Evolutionary conservation across 2,888 invertebrate genomes (phyloP), one percentile per base, ranked within the genome.

Genomic region (Stomorhina lunata): DNA sequence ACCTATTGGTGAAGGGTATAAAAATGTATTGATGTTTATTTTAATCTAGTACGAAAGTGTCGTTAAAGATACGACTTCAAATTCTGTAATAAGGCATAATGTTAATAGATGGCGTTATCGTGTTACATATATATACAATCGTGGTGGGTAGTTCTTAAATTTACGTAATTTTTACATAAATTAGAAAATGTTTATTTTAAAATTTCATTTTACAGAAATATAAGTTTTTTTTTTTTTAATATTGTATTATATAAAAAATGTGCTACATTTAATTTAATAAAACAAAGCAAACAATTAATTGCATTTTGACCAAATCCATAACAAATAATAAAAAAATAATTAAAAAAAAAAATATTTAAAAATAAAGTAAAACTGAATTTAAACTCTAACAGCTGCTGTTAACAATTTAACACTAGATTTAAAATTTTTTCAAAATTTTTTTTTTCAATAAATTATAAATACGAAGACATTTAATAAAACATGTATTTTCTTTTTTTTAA

Each of bases 251-350:
- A 43, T 43, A 17, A 43, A 53, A 4, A 55, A 40, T 66, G 57
- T 59, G 66, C 79, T 80, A 66, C 43, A 80, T 73, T 80, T 66
- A 59, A 73, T 68, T 32, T 75, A 43, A 43, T 50, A 79, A 79
- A 79, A 82, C 82, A 82, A 82, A 82, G 82, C 82, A 76, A 71
- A 79, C 79, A 79, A 75, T 82, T 82, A 82, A 82, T 82, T 82
- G 82, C 82, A 82, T 55, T 55, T 79, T 82, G 37, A 61, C 72
- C 71, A 78, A 43, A 78, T 77, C 37, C 71, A 78, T 53, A 80
- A 77, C 80, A 65, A 69, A 57, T 22, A 37, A 15, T 27, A 50
- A 68, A 69, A 17, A 75, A 48, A 50, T 37, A 17, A 66, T 71
- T 4, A 40, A 53, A 76, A 50, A 65, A 20, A 55, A 20, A 63